A percentile compares a stretch with the other conserved stretches of the same genome.
phyloP scores from a whole-genome alignment of 2,888 invertebrate genomes.

The Cactoblastis cactorum region DNA sequence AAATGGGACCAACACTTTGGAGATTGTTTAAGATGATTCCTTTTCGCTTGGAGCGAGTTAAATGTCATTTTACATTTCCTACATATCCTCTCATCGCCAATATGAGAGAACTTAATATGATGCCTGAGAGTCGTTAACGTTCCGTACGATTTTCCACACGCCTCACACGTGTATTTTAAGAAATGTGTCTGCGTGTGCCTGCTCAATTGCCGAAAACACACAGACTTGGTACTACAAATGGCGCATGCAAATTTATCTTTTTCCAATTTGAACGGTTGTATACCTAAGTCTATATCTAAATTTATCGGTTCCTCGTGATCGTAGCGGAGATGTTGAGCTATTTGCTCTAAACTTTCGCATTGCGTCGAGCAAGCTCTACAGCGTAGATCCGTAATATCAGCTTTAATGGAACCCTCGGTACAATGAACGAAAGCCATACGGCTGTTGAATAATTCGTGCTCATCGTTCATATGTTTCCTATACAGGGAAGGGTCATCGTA shows the following conservation, averaged over 20 bases:
- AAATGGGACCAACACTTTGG: conserved; percentile 57
- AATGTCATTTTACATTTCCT: conserved; percentile 60
- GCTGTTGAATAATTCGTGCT: conserved; percentile 52
- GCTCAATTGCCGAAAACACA: conserved; percentile 54
- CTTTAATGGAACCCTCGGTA: conserved; percentile 59
- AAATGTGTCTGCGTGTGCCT: conserved; percentile 64
- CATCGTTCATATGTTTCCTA: conserved; percentile 57
- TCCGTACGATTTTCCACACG: conserved; percentile 63
- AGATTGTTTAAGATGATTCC: conserved; percentile 47
- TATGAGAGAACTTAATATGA: conserved; percentile 53
- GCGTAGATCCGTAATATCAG: conserved; percentile 55
- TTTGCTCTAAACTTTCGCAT: conserved; percentile 40
- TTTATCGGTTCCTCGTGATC: conserved; percentile 48
- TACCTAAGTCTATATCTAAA: conserved; percentile 43
- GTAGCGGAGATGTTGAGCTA: conserved; percentile 48
- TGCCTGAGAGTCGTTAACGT: conserved; percentile 52
- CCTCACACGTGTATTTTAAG: conserved; percentile 58
- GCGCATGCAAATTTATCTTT: conserved; percentile 50
- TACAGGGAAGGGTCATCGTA: conserved; percentile 51
- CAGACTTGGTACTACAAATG: conserved; percentile 47
- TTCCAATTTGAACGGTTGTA: conserved; percentile 60
- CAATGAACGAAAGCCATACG: conserved; percentile 58
- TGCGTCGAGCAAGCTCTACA: conserved; percentile 52
- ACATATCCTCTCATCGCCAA: conserved; percentile 49
- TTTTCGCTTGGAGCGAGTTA: conserved; percentile 43